Conservation (phyloP, 1,140 invertebrate species). For the Eriosoma lanigerum region DNA sequence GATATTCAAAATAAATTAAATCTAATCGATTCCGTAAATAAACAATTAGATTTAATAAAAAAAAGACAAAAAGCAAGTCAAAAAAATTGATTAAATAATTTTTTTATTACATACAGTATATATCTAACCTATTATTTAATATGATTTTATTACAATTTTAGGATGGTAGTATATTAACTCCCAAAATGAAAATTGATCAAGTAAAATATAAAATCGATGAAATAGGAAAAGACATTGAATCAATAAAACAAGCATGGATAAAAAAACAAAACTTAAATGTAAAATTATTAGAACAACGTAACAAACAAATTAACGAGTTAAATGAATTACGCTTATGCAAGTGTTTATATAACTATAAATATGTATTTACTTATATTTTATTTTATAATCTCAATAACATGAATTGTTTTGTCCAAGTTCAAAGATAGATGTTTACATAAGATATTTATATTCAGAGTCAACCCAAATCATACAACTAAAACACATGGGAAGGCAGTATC, state of each 20-base stretch:
- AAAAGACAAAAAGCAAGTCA: slow-evolving; percentile 14
- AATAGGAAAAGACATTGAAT: slow-evolving; percentile 63
- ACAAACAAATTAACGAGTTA: slow-evolving; percentile 67
- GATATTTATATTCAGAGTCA: too few relatives aligned
- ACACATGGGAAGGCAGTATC: too few relatives aligned
- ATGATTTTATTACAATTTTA: background rate
- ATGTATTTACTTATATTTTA: too few relatives aligned
- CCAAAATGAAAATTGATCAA: slow-evolving; percentile 59
- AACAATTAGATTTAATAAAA: slow-evolving; percentile 17
- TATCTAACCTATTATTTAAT: too few relatives aligned
- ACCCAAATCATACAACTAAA: too few relatives aligned
- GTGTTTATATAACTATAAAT: too few relatives aligned
- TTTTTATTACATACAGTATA: background rate
- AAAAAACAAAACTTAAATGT: slow-evolving; percentile 72
- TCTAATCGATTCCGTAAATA: slow-evolving; percentile 39
- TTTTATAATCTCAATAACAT: too few relatives aligned
- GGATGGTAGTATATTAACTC: slow-evolving; percentile 1
- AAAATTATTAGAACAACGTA: slow-evolving; percentile 67
- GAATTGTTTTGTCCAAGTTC: too few relatives aligned
- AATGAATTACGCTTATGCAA: slow-evolving; percentile 70
- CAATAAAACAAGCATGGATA: slow-evolving; percentile 72
- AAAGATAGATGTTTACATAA: too few relatives aligned
- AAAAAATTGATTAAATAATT: too few relatives aligned
- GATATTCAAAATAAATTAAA: slow-evolving; percentile 40
- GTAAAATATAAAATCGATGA: slow-evolving; percentile 67